Conservation (phyloP, 2,888 invertebrate species). For the Pilophorus perplexus region DNA sequence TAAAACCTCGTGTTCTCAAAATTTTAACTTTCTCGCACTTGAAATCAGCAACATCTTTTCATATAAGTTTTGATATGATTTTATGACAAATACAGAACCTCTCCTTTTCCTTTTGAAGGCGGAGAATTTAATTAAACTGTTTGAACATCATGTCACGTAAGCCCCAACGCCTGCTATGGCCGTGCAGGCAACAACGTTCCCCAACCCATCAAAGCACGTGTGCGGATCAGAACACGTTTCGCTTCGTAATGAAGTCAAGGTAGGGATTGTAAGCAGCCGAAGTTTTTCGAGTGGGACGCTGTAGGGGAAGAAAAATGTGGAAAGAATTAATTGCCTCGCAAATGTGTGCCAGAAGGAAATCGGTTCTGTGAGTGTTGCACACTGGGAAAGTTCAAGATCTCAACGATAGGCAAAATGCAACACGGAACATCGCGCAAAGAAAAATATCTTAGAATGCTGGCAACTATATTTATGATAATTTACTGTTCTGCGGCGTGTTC, state of each 20-base stretch:
- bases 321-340: not conserved
- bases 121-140: constrained; percentile 14
- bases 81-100: no score
- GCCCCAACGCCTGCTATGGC: not conserved
- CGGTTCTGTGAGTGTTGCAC: no score
- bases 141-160: constrained; percentile 23
- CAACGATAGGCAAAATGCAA: not conserved
- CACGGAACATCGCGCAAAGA: no score
- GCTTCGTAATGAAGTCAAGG: not conserved
- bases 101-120: not conserved
- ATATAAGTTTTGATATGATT: no score
- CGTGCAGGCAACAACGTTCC: not conserved
- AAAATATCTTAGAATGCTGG: no score
- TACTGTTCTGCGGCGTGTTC: no score
- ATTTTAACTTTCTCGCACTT: no score
- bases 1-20: no score
- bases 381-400: not conserved
- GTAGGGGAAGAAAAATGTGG: not conserved
- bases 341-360: not conserved
- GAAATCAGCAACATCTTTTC: no score
- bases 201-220: not conserved
- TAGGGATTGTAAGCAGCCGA: not conserved
- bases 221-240: constrained; percentile 8
- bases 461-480: no score
- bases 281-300: not conserved